Conservation (phyloP, 2,797 vertebrate species). For the Huso huso region DNA sequence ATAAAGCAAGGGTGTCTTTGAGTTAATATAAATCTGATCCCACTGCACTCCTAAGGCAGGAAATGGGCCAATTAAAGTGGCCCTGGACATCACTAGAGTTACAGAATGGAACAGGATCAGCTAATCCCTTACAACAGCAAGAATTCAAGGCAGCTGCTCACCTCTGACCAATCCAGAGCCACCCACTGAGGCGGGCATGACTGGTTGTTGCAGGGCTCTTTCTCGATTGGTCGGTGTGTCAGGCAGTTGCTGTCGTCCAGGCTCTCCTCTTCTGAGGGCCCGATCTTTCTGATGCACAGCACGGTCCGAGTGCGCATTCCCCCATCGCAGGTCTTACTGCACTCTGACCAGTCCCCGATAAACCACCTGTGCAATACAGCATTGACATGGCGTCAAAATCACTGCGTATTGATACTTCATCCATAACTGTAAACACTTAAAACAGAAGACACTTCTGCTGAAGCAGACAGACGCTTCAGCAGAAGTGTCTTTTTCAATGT, state of each 20-base stretch:
- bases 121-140: neutral
- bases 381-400: too few species aligned
- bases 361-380: conserved; percentile 72
- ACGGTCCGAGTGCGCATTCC: conserved; percentile 80
- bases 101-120: neutral
- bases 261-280: conserved; percentile 86
- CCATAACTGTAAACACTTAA: too few species aligned
- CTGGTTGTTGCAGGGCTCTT: conserved; percentile 91
- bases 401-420: too few species aligned
- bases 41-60: neutral
- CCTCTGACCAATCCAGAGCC: conserved; percentile 96
- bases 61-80: neutral
- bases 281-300: conserved; percentile 84
- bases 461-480: too few species aligned
- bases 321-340: conserved; percentile 90
- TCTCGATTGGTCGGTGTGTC: conserved; percentile 85
- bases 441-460: too few species aligned
- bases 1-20: too few species aligned
- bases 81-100: neutral
- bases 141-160: conserved; percentile 39
- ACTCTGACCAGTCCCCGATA: conserved; percentile 94
- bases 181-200: conserved; percentile 96
- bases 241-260: conserved; percentile 82
- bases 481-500: too few species aligned
- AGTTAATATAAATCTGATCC: too few species aligned